Percentiles rank a stretch among this genome's conserved stretches.
Evolutionary conservation across 1,140 invertebrate genomes (phyloP).

Genomic region (Drosophila sp.): DNA sequence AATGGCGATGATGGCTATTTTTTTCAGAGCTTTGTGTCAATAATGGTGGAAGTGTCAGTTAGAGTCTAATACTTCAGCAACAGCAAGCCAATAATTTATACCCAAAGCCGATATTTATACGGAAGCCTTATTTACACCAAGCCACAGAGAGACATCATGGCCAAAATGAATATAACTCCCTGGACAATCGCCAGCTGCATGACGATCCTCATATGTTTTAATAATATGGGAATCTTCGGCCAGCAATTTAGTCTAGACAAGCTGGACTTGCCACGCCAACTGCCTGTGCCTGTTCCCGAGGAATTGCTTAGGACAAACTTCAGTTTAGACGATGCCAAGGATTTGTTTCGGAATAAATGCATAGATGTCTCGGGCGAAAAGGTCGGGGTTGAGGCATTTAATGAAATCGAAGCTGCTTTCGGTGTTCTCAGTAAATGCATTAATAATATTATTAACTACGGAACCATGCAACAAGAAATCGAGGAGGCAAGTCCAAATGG

Average conservation of each 20-base stretch:
- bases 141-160: not conserved
- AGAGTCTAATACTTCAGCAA: not conserved
- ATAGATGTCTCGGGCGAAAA: slow-evolving; percentile 71
- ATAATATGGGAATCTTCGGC: slow-evolving; percentile 4
- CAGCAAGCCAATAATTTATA: not conserved
- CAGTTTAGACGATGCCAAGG: slow-evolving; percentile 45
- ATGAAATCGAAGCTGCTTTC: slow-evolving; percentile 54
- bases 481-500: slow-evolving; percentile 86
- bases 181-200: not conserved
- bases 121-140: slow-evolving; percentile 7
- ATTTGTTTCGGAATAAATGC: slow-evolving; percentile 67
- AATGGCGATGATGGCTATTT: not conserved
- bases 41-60: not conserved
- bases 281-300: slow-evolving; percentile 27
- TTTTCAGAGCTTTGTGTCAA: not conserved
- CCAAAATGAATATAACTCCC: not conserved
- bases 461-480: slow-evolving; percentile 85
- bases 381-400: slow-evolving; percentile 50
- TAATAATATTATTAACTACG: slow-evolving; percentile 84
- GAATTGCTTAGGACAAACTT: slow-evolving; percentile 47
- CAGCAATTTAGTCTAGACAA: slow-evolving; percentile 56
- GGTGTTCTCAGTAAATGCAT: slow-evolving; percentile 83
- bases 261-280: slow-evolving; percentile 54
- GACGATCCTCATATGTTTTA: slow-evolving; percentile 12
- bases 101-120: not conserved